Evolutionary conservation across 2,113 vertebrate genomes (phyloP).

Genomic region (Perognathus longimembris): DNA sequence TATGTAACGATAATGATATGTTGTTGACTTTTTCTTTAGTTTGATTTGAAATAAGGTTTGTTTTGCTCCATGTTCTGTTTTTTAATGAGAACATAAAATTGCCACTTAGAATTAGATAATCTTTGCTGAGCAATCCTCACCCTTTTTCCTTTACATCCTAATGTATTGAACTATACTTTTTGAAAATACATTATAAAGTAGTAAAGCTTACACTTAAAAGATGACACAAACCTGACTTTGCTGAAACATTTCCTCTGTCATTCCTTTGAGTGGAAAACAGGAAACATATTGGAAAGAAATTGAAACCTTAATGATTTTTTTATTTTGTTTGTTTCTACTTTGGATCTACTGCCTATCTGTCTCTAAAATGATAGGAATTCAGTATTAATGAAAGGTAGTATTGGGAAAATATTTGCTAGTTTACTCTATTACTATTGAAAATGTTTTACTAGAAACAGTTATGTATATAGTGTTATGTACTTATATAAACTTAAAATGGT

Average conservation of each 20-base stretch:
- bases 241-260: conserved; percentile 55
- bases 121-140: neutral
- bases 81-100: conserved; percentile 39
- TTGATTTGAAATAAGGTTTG: conserved; percentile 59
- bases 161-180: neutral
- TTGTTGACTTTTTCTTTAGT: neutral
- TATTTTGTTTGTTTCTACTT: conserved; percentile 59
- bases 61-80: conserved; percentile 23
- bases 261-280: conserved; percentile 75
- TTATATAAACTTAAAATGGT: conserved; percentile 30
- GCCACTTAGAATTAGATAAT: neutral
- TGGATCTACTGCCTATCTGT: conserved; percentile 24
- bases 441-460: conserved; percentile 39
- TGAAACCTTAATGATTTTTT: conserved; percentile 68
- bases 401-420: neutral
- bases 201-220: conserved; percentile 7
- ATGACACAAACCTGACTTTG: conserved; percentile 29
- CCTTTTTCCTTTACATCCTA: neutral
- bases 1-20: conserved; percentile 36
- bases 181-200: conserved; percentile 8
- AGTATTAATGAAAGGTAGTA: conserved; percentile 36
- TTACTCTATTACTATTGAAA: conserved; percentile 38
- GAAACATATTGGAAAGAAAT: conserved; percentile 74
- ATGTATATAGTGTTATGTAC: neutral
- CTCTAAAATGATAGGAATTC: conserved; percentile 72